Evolutionary conservation across 1,140 invertebrate genomes (phyloP), one percentile per base, ranked within the genome.

Genomic region (Oncopodura yosiiana): DNA sequence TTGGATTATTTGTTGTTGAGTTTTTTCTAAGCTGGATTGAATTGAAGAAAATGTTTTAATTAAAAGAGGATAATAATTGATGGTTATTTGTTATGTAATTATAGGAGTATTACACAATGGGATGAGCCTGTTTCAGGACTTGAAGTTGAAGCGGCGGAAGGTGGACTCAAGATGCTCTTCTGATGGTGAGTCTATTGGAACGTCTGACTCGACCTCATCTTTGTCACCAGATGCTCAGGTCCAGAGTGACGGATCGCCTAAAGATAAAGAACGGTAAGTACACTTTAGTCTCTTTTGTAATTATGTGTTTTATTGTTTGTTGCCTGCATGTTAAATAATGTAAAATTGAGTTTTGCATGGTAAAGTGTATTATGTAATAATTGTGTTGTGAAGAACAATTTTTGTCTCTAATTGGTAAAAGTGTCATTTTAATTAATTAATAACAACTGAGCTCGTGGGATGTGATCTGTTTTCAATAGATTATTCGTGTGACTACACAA

Each of bases 91-190:
- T 51, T 55, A 55, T 42, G 19, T 39, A 4, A 42, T 49, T 49
- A 16, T 29, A 64, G 62, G 62, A 50, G 58, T 53, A 53, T 44
- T 61, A 18, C 58, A 51, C 42, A 51, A 61, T 34, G 62, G 62
- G 78, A 94, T 94, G 91, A 94, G 90, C 83, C 85, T 94, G 77
- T 94, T 94, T 80, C 89, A 94, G 83, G 89, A 94, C 79, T 83
- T 94, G 77, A 94, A 94, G 81, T 79, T 94, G 74, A 94, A 94
- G 81, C 82, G 90, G 78, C 83, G 88, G 78, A 93, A 93, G 82
- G 86, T 93, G 72, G 90, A 93, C 78, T 90, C 87, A 74, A 80
- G 88, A 78, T 90, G 87, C 80, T 90, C 87, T 75, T 90, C 87
- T 75, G 87, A 92, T 81, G 88, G 87, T 83, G 75, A 84, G 80